Evolutionary conservation across 2,888 invertebrate genomes (phyloP).

Genomic region (Molorchus minor): DNA sequence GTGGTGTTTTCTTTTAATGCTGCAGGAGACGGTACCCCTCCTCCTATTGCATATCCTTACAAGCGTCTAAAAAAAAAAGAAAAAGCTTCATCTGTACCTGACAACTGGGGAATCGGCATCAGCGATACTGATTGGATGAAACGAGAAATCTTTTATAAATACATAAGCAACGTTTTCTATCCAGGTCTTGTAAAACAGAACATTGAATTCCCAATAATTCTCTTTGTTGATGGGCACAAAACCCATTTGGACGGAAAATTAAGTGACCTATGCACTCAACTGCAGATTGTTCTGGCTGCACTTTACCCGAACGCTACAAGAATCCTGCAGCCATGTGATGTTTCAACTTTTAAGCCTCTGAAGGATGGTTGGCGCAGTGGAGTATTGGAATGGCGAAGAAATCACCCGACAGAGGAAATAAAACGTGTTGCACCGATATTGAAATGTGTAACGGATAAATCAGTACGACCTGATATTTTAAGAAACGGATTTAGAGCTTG

Average conservation of each 20-base stretch:
- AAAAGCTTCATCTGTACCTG: too few relatives aligned
- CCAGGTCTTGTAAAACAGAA: neutral
- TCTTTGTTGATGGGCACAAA: neutral
- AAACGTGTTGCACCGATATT: neutral
- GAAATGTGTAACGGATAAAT: neutral
- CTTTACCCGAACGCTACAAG: neutral
- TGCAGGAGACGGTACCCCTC: neutral
- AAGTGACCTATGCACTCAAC: neutral
- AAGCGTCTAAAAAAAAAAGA: neutral
- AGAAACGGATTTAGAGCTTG: neutral
- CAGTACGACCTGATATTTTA: neutral
- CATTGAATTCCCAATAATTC: neutral
- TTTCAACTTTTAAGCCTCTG: neutral
- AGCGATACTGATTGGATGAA: too few relatives aligned
- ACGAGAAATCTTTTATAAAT: too few relatives aligned
- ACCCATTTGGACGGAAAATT: neutral
- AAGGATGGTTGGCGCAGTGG: neutral
- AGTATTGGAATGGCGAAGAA: neutral
- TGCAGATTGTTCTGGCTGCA: neutral
- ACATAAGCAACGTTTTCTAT: neutral
- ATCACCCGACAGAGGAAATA: neutral
- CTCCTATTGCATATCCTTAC: neutral
- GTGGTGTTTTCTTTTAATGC: neutral
- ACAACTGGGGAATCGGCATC: too few relatives aligned
- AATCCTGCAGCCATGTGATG: neutral